These are phyloP conservation scores for Acrossocheilus fasciatus DNA, from an alignment of 2,797 vertebrate species.

Conservation along the genomic window DNA sequence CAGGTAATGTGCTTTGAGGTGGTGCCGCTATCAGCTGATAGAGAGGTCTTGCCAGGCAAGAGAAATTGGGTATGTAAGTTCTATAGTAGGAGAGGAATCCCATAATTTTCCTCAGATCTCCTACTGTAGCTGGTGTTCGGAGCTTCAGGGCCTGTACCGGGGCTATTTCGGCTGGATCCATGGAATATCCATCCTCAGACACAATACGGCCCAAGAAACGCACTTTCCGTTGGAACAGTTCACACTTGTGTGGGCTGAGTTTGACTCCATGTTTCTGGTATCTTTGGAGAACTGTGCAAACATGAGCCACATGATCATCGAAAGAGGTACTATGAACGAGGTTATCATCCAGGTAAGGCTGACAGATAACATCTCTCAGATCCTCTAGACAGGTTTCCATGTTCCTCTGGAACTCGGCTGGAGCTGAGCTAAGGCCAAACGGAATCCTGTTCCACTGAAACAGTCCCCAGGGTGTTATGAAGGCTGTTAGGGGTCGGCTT, in stretches of 20 bases:
- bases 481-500: constrained; percentile 33
- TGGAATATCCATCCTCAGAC: too few species aligned
- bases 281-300: neutral
- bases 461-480: neutral
- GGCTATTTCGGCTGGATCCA: too few species aligned
- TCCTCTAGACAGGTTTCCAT: constrained; percentile 19
- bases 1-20: too few species aligned
- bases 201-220: neutral
- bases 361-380: constrained; percentile 39
- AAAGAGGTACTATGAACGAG: neutral
- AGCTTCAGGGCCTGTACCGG: too few species aligned
- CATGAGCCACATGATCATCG: neutral
- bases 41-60: too few species aligned
- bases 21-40: too few species aligned
- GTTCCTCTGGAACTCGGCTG: constrained; percentile 40
- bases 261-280: constrained; percentile 33
- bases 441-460: constrained; percentile 52
- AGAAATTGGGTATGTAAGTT: too few species aligned
- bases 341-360: constrained; percentile 26
- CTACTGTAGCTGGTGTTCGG: too few species aligned
- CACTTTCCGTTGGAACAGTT: neutral
- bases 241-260: constrained; percentile 23
- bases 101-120: too few species aligned
- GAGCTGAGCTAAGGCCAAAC: constrained; percentile 48
- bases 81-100: too few species aligned